Base-by-base conservation (phyloP, 2,797 vertebrate genomes). In the Myotis myotis region DNA sequence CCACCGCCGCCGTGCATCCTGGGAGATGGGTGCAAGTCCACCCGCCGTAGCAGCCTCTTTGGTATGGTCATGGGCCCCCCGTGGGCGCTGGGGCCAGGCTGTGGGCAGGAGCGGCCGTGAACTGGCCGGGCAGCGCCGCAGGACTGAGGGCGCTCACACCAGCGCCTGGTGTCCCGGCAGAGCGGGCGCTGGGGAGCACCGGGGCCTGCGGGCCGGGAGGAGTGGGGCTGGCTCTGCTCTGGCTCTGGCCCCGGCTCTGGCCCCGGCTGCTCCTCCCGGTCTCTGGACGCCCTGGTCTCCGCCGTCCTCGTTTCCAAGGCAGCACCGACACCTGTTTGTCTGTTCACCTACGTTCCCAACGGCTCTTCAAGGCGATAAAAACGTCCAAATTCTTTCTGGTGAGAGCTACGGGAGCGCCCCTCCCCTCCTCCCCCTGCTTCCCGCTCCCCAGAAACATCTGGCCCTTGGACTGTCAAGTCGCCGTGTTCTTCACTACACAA, bases 101-200 rank as follows among this genome's bases (percentile, higher is more conserved):
- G 30, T 6, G 30, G 36, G 38, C 80, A 60, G 38, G n/a, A 30
- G 19, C 57, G 47, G 68, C 17, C 2, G 13, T 0, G 33, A 8
- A 2, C 1, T 33, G 7, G 16, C 1, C 2, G 51, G 17, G 22
- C 2, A 33, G 28, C 0, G 5, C 36, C 5, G 0, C 57, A 44
- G 71, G 16, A 7, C 17, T 6, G 11, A 2, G 85, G 66, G 25
- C 22, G 33, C 33, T 16, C 53, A 8, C 16, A 1, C 10, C 10
- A 2, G 4, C 5, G 2, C 55, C 6, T 9, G 47, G 47, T 8
- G 11, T 70, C 12, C 22, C 15, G 23, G 51, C 7, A 36, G 60
- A 47, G 84, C n/a, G 0, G 68, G 81, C 3, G 25, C 9, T 25
- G 60, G 16, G 3, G 33, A 55, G 25, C 70, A 30, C 23, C 30